Conservation (phyloP, 2,888 invertebrate species). For the Epinotia brunnichana region DNA sequence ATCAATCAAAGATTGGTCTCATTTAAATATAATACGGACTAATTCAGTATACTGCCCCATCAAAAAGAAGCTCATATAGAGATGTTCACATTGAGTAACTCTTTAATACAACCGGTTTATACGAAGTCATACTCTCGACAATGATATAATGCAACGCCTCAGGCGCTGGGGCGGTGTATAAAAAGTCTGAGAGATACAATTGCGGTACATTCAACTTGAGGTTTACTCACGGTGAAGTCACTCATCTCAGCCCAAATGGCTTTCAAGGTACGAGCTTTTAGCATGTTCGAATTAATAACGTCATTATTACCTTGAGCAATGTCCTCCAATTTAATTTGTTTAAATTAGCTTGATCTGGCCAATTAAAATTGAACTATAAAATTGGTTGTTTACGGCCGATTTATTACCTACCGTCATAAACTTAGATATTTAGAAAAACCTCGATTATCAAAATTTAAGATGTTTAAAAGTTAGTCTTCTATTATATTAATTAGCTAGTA, state of each 20-base stretch:
- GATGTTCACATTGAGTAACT: conserved; percentile 53
- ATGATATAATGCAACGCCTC: conserved; percentile 63
- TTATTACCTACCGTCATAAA: too few species aligned
- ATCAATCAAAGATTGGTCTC: conserved; percentile 69
- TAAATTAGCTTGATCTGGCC: not conserved
- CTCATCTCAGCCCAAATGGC: conserved; percentile 66
- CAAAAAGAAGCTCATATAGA: conserved; percentile 41
- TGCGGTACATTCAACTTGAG: conserved; percentile 73
- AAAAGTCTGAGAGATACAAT: conserved; percentile 62
- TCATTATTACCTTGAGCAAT: conserved; percentile 7
- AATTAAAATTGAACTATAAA: not conserved
- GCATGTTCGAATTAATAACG: conserved; percentile 5
- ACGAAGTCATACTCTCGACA: conserved; percentile 49
- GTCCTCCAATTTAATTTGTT: not conserved
- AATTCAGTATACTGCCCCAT: conserved; percentile 51
- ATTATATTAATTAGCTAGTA: too few species aligned
- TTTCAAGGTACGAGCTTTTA: conserved; percentile 67
- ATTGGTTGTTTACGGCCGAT: not conserved
- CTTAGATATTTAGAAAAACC: too few species aligned
- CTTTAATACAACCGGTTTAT: conserved; percentile 61
- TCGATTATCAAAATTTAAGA: too few species aligned
- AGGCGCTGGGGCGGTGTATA: conserved; percentile 64
- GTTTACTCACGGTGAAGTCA: conserved; percentile 68
- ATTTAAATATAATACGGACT: conserved; percentile 58
- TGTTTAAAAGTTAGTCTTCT: too few species aligned